Conservation (phyloP, 2,113 vertebrate species). For the Ceyx cyanopectus region DNA sequence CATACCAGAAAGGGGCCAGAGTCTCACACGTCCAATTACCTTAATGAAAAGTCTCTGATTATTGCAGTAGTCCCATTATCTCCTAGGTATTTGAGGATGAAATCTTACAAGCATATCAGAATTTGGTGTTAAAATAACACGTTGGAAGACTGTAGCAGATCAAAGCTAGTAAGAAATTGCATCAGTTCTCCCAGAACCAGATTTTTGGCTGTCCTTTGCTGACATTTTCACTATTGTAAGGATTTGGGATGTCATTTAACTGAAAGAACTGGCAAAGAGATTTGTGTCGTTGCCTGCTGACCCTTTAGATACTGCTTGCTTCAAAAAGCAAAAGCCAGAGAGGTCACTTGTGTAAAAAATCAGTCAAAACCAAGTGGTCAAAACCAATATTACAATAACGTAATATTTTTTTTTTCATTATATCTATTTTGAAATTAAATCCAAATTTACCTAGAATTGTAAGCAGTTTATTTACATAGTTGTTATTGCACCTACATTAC, state of each 20-base stretch:
- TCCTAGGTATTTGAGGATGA: not conserved
- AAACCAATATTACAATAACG: not conserved
- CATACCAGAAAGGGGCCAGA: not conserved
- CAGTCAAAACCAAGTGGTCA: not conserved
- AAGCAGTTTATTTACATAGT: not conserved
- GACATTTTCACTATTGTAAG: not conserved
- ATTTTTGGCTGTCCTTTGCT: not conserved
- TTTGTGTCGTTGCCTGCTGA: not conserved
- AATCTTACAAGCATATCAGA: not conserved
- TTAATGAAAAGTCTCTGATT: not conserved
- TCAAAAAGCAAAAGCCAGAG: not conserved
- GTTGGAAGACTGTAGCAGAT: not conserved
- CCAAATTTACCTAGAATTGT: not conserved
- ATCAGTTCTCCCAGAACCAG: not conserved
- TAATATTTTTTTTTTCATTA: not conserved
- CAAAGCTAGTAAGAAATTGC: not conserved
- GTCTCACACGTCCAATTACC: not conserved
- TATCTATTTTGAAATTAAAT: not conserved
- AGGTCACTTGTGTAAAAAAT: not conserved
- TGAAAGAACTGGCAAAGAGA: not conserved
- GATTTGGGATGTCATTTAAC: not conserved
- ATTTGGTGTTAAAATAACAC: not conserved
- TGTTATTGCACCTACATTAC: not conserved
- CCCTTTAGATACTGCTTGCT: not conserved
- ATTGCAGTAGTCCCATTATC: not conserved